Evolutionary conservation across 1,140 invertebrate genomes (phyloP).

Genomic region (Oncopeltus fasciatus): DNA sequence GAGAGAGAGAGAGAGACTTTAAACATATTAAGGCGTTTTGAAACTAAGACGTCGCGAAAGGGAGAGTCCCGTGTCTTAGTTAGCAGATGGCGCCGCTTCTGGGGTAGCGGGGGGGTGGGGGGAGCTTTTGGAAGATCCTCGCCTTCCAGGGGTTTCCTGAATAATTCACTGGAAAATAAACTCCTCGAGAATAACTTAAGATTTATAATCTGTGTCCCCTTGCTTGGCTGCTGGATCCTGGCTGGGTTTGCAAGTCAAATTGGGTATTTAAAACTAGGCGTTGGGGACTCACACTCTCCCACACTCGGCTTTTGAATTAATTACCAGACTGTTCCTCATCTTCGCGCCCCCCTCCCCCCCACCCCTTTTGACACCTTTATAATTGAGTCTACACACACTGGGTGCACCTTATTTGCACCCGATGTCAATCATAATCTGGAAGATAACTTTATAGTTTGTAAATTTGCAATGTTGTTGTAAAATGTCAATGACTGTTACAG

Average conservation of each 20-base stretch:
- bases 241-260: constrained; percentile 1
- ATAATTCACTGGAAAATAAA: constrained; percentile 5
- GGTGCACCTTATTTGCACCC: too few species aligned
- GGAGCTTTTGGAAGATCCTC: not conserved
- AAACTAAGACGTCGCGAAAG: constrained; percentile 1
- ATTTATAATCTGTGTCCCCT: constrained; percentile 5
- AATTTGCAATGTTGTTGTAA: too few species aligned
- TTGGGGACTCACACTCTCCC: not conserved
- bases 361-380: too few species aligned
- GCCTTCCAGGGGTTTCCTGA: not conserved
- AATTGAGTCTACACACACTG: too few species aligned
- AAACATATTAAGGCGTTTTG: constrained; percentile 5
- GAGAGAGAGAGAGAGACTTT: not conserved
- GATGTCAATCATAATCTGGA: too few species aligned
- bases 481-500: too few species aligned
- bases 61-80: not conserved
- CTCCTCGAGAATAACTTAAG: constrained; percentile 2
- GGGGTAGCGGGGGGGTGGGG: too few species aligned
- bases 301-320: too few species aligned
- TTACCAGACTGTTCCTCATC: too few species aligned
- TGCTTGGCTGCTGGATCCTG: not conserved
- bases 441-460: too few species aligned
- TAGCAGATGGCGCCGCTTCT: constrained; percentile 2
- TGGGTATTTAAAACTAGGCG: constrained; percentile 2
- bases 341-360: too few species aligned